phyloP scores from a whole-genome alignment of 2,888 invertebrate species.

The Cephonodes hylas region DNA sequence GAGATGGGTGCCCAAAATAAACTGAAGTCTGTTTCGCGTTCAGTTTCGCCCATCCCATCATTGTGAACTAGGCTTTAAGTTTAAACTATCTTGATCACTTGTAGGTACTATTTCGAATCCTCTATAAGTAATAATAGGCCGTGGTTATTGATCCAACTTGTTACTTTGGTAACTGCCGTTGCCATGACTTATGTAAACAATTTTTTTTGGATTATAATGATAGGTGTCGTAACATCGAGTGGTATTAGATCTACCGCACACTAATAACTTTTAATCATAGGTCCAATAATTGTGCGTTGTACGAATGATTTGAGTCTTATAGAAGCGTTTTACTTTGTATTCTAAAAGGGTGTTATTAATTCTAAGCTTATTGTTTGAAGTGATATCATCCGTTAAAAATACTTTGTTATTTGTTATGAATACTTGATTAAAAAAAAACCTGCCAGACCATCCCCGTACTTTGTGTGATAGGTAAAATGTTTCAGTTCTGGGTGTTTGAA shows the following conservation, averaged over 20 bases:
- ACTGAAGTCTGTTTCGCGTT: neutral
- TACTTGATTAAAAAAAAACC: too few species aligned
- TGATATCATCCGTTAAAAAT: too few species aligned
- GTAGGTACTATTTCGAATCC: neutral
- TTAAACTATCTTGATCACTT: neutral
- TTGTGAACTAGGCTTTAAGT: neutral
- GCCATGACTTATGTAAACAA: neutral
- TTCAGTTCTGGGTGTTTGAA: too few species aligned
- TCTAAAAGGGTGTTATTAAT: too few species aligned
- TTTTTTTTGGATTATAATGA: neutral
- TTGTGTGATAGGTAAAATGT: too few species aligned
- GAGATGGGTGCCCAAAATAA: constrained; percentile 8
- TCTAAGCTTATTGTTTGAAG: too few species aligned
- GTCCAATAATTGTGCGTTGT: neutral
- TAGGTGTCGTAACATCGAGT: too few species aligned
- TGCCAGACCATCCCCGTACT: too few species aligned
- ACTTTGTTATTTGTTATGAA: too few species aligned
- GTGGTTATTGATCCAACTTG: neutral
- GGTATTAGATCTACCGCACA: too few species aligned
- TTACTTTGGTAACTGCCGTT: neutral
- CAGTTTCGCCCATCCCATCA: neutral
- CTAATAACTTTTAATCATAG: neutral
- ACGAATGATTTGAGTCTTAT: too few species aligned
- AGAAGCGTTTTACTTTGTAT: too few species aligned
- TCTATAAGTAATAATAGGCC: neutral